phyloP scores from a whole-genome alignment of 2,113 vertebrate species.

The Speoplatyrhinus poulsoni region DNA sequence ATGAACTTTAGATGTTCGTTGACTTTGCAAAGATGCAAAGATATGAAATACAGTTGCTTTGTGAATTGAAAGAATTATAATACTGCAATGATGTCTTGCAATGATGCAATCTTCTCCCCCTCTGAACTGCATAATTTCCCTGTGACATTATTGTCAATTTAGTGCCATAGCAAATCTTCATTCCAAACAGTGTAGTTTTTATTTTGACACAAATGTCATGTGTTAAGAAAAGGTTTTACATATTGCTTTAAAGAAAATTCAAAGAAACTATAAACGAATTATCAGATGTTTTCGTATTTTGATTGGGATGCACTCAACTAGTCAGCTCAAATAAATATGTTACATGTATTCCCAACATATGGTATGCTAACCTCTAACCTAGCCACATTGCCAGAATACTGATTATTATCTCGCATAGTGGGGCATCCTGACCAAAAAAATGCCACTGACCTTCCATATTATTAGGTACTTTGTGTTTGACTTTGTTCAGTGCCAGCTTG shows the following conservation, averaged over 20 bases:
- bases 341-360: constrained; percentile 58
- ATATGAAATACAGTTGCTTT: background rate
- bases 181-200: background rate
- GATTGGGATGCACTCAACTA: constrained; percentile 11
- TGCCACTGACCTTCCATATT: constrained; percentile 1
- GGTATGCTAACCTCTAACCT: constrained; percentile 46
- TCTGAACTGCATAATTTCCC: background rate
- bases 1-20: constrained; percentile 11
- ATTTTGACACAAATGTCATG: background rate
- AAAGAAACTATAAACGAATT: background rate
- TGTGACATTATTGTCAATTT: background rate
- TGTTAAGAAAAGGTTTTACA: background rate
- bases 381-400: constrained; percentile 53
- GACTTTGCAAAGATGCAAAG: background rate
- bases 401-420: constrained; percentile 51
- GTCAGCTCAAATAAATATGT: constrained; percentile 10
- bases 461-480: background rate
- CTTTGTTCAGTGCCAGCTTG: constrained; percentile 13
- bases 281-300: constrained; percentile 2
- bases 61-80: background rate
- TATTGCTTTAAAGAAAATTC: background rate
- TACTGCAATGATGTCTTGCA: background rate
- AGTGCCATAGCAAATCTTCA: background rate
- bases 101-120: background rate
- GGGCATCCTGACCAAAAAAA: constrained; percentile 39